These are phyloP conservation scores for Centropyge bicolor DNA, from an alignment of 2,797 vertebrate genomes.

Conservation along the genomic window DNA sequence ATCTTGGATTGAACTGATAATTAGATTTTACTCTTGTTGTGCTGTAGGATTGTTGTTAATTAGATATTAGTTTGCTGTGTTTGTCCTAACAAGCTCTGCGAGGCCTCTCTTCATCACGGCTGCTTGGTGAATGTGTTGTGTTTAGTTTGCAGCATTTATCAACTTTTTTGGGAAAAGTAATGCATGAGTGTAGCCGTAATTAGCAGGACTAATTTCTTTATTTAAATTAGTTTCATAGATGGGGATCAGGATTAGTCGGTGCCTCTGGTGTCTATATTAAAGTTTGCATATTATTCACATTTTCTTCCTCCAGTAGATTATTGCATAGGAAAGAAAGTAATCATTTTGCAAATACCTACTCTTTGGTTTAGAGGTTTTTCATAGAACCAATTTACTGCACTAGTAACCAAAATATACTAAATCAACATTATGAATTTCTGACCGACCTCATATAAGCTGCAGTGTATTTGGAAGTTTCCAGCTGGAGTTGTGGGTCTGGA, in stretches of 20 bases:
- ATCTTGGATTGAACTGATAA: background rate
- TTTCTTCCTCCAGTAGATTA: background rate
- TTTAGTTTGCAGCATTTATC: slow-evolving; percentile 18
- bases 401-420: background rate
- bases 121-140: slow-evolving; percentile 3
- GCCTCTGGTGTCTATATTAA: background rate
- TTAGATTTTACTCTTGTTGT: background rate
- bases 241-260: background rate
- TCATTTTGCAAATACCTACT: background rate
- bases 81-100: slow-evolving; percentile 10
- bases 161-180: slow-evolving; percentile 7
- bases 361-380: background rate
- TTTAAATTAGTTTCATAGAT: slow-evolving; percentile 8
- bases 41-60: slow-evolving; percentile 28
- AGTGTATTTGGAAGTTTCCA: background rate
- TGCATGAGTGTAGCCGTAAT: background rate
- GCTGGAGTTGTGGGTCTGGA: background rate
- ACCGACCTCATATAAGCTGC: background rate
- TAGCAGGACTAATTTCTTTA: slow-evolving; percentile 14
- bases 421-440: background rate
- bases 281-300: background rate
- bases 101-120: slow-evolving; percentile 14
- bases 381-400: background rate
- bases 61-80: background rate
- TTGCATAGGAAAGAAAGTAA: background rate